Evolutionary conservation across 1,140 invertebrate species (phyloP), one percentile per base, ranked within the genome.

Genomic region (Saccostrea cuccullata): DNA sequence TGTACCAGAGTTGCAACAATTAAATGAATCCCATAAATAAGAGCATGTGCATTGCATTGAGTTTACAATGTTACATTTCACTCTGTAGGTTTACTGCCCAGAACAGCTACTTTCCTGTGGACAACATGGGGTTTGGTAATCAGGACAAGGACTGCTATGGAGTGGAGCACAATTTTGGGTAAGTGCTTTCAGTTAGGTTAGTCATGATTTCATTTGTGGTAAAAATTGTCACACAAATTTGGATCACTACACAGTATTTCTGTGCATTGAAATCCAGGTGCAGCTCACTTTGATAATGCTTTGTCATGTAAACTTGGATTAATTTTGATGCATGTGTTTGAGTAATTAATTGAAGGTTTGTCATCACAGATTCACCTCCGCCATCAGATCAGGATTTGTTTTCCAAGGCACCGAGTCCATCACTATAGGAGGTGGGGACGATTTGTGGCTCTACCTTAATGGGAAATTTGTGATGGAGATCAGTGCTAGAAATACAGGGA

Each of bases 391-490:
- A 30, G 91, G 89, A 8, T 89, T 92, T 89, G 85, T 89, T 36
- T 92, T 89, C 85, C 87, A 91, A 47, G 92, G 91, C 12, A 88
- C 67, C 0, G 92, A 90, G 60, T 87, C 84, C 1, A 84, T 92
- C 12, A 90, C 88, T 15, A 83, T 92, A 20, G 91, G 88, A 2
- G 92, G 92, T 13, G 92, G 92, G 6, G 92, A 92, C 23, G 91
- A 92, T 30, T 55, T 92, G 82, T 92, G 91, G 91, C 89, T 92
- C 0, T 92, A 90, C 77, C 86, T 92, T 20, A 92, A 92, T 82
- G 89, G 87, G 70, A 84, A 85, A 8, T 77, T 92, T 15, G 89
- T 92, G 5, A 55, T 92, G n/a, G 87, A 92, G 55, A 67, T 92
- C 4, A 83, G 30, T 20, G 55, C 87, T n/a, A 85, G 88, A 20